Conservation (phyloP, 2,113 vertebrate species). For the Capreolus pygargus region DNA sequence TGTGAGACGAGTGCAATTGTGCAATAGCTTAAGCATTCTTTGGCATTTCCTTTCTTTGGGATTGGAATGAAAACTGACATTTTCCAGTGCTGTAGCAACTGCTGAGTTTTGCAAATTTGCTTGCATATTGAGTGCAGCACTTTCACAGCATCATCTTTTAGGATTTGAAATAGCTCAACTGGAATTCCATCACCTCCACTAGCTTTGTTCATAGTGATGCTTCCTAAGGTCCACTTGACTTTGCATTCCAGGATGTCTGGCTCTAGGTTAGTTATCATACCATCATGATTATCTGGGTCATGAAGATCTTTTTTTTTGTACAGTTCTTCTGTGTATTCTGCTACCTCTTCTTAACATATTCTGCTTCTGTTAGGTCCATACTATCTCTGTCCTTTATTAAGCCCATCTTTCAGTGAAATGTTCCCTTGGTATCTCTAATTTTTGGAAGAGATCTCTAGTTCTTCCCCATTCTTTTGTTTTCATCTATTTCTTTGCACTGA, state of each 20-base stretch:
- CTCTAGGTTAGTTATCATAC: neutral
- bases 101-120: neutral
- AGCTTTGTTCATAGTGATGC: neutral
- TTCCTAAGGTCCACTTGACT: neutral
- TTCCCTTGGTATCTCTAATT: neutral
- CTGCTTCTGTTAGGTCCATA: neutral
- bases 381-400: neutral
- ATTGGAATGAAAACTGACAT: neutral
- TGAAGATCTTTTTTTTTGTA: neutral
- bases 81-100: neutral
- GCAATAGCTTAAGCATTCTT: neutral
- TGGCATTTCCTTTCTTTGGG: neutral
- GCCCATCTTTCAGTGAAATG: neutral
- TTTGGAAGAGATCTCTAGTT: neutral
- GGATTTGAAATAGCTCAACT: neutral
- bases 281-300: rapidly evolving
- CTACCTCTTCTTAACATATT: neutral
- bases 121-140: neutral
- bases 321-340: neutral
- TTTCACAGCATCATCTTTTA: neutral
- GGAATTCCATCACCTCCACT: neutral
- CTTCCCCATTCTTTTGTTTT: neutral
- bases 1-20: neutral
- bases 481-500: neutral
- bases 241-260: neutral